Evolutionary conservation across 2,797 vertebrate species (phyloP).

Genomic region (Echeneis naucrates): DNA sequence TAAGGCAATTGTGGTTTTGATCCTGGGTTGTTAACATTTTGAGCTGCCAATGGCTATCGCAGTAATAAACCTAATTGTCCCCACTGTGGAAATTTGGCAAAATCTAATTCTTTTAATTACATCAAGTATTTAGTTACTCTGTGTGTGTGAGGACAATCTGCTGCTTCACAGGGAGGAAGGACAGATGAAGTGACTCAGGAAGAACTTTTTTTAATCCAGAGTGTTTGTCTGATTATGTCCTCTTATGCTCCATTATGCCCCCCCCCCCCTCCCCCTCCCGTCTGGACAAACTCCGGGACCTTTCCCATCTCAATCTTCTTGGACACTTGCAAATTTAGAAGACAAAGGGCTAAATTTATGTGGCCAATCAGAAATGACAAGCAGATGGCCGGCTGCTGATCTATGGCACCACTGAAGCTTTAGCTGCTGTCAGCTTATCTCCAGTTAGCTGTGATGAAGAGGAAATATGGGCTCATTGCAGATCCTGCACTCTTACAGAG

Average conservation of each 20-base stretch:
- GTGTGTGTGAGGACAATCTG: constrained; percentile 16
- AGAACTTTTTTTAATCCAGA: not conserved
- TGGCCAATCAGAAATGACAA: constrained; percentile 60
- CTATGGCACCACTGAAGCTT: constrained; percentile 38
- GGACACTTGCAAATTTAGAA: constrained; percentile 20
- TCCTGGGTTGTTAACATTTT: constrained; percentile 58
- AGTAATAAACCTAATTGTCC: constrained; percentile 57
- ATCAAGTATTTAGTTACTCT: constrained; percentile 35
- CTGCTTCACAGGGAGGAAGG: constrained; percentile 7
- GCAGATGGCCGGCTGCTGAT: constrained; percentile 57
- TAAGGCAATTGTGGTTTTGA: constrained; percentile 62
- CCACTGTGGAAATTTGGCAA: constrained; percentile 55
- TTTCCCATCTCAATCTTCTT: not conserved
- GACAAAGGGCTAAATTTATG: constrained; percentile 38
- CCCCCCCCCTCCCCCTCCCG: constrained; percentile 10
- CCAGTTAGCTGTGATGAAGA: constrained; percentile 53
- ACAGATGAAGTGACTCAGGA: not conserved
- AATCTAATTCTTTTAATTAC: constrained; percentile 56
- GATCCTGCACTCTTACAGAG: not conserved
- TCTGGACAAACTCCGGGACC: constrained; percentile 15
- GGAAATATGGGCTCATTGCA: constrained; percentile 41
- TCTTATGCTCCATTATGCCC: too few relatives aligned
- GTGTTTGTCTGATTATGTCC: too few relatives aligned
- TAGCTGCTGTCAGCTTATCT: constrained; percentile 42
- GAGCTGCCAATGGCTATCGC: constrained; percentile 36